Conservation (phyloP, 1,140 invertebrate genomes). For the Theocolax elegans region DNA sequence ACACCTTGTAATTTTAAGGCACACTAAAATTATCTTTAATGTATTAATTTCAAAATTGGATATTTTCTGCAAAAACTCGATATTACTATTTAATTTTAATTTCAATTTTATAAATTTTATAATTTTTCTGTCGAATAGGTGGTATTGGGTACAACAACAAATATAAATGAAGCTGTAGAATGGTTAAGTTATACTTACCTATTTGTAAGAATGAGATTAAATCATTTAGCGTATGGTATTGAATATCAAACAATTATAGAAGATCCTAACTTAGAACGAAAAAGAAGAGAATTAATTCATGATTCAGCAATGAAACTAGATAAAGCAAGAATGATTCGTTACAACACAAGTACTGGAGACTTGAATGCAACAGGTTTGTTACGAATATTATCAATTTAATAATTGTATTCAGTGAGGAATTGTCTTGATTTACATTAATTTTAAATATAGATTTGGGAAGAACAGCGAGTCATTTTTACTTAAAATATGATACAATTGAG, state of each 20-base stretch:
- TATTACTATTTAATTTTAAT: background rate
- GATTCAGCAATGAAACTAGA: constrained; percentile 86
- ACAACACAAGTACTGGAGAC: constrained; percentile 84
- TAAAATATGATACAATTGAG: constrained; percentile 96
- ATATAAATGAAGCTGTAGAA: constrained; percentile 94
- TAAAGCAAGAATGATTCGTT: constrained; percentile 94
- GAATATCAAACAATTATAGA: constrained; percentile 77
- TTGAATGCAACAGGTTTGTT: constrained; percentile 79
- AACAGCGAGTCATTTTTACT: constrained; percentile 97
- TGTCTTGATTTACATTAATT: constrained; percentile 43
- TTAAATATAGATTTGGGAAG: constrained; percentile 84
- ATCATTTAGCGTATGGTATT: constrained; percentile 92
- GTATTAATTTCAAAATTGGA: background rate
- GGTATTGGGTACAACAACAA: constrained; percentile 93
- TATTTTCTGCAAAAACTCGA: constrained; percentile 14
- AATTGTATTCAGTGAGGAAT: background rate
- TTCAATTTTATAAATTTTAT: background rate
- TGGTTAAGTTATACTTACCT: constrained; percentile 99
- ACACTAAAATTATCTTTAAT: too few relatives aligned
- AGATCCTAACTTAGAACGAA: constrained; percentile 80
- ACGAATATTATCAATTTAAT: background rate
- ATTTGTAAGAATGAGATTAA: constrained; percentile 92
- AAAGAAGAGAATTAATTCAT: constrained; percentile 81
- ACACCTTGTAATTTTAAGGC: constrained; percentile 28
- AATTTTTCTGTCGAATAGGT: constrained; percentile 71